Evolutionary conservation across 2,888 invertebrate genomes (phyloP), one percentile per base, ranked within the genome.

Genomic region (Empis livida): DNA sequence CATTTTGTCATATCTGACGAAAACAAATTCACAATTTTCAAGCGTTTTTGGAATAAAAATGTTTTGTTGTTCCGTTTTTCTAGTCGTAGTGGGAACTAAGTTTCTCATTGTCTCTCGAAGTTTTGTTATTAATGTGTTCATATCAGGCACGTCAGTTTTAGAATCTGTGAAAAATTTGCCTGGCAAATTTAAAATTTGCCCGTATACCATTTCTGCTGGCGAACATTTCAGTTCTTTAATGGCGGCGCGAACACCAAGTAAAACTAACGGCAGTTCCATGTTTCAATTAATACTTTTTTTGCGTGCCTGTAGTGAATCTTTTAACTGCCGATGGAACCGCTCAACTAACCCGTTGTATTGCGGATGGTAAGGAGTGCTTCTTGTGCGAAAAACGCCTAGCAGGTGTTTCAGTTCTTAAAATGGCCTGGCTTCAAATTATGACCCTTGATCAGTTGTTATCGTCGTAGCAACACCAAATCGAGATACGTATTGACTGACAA

Each of bases 291-390:
- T n/a, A n/a, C n/a, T 42, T 37, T 20, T 43, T 11, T 13, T 16
- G 23, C 20, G 3, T 13, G 32, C 32, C 9, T 32, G 3, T 3
- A 20, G 20, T 5, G 20, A 3, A 20, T 20, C 16, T 44, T 44
- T 44, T 3, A 47, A 6, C 13, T 45, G 45, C 3, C 45, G 42
- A 30, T 48, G 48, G 10, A 38, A 38, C 2, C 48, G 13, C 17
- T 45, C 45, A 1, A 49, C 35, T 20, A 43, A 10, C 11, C 49
- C 49, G 15, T 49, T 49, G 3, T 43, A n/a, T 35, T 39, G 43
- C 4, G 49, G 45, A 13, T 49, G 49, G 11, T 45, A 49, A 9
- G 44, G 13, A 20, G 44, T 48, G 5, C 45, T 43, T 2, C 45
- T 41, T 2, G 42, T 42, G 4, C 42, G 37, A 23, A 41, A 15